Conservation (phyloP, 2,888 invertebrate species). For the Drosophila neotestacea region DNA sequence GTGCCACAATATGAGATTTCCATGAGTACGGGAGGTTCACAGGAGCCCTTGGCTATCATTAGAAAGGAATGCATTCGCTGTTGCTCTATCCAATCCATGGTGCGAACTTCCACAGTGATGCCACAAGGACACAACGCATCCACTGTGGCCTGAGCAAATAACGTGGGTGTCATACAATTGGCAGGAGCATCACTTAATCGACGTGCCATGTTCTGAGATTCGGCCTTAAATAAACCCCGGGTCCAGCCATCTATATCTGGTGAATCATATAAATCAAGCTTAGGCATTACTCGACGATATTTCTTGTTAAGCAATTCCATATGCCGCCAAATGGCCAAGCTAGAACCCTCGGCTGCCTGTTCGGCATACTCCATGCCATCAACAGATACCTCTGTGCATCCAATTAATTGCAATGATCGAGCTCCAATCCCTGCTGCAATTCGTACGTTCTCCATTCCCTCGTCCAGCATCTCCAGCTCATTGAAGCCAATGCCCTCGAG, state of each 20-base stretch:
- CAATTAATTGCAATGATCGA: slow-evolving; percentile 84
- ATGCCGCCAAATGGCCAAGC: slow-evolving; percentile 87
- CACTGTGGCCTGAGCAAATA: slow-evolving; percentile 89
- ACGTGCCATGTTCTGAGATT: slow-evolving; percentile 91
- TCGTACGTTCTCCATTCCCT: slow-evolving; percentile 89
- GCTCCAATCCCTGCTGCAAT: slow-evolving; percentile 88
- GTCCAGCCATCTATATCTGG: slow-evolving; percentile 87
- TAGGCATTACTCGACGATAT: slow-evolving; percentile 84
- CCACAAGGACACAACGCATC: slow-evolving; percentile 88
- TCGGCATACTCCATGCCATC: slow-evolving; percentile 88
- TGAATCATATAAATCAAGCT: slow-evolving; percentile 86
- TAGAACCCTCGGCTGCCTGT: slow-evolving; percentile 89
- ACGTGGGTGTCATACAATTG: slow-evolving; percentile 91
- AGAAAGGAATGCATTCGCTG: slow-evolving; percentile 87
- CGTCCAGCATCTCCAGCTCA: slow-evolving; percentile 89
- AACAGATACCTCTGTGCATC: slow-evolving; percentile 86
- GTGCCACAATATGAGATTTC: slow-evolving; percentile 87
- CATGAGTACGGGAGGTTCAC: slow-evolving; percentile 87
- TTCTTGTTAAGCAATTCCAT: slow-evolving; percentile 87
- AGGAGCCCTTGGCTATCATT: slow-evolving; percentile 84
- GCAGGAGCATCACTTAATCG: slow-evolving; percentile 90
- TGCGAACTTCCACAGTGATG: slow-evolving; percentile 85
- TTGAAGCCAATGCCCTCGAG: slow-evolving; percentile 87
- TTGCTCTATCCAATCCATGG: slow-evolving; percentile 87
- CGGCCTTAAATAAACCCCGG: slow-evolving; percentile 88